phyloP scores from a whole-genome alignment of 2,797 vertebrate species.

The Mus spretus region DNA sequence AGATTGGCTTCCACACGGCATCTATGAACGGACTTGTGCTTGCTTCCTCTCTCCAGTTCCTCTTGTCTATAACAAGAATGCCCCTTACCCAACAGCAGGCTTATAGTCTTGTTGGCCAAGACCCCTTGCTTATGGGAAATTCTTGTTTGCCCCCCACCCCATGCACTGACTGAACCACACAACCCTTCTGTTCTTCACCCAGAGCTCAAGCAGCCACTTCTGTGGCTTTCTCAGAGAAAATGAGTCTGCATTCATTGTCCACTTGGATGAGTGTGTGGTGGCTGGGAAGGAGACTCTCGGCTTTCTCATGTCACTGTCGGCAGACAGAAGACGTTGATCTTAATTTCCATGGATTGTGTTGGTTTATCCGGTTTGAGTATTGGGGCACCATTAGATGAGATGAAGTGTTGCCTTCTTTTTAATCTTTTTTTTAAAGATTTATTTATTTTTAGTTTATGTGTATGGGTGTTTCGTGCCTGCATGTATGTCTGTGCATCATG shows the following conservation, averaged over 20 bases:
- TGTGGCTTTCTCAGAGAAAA: neutral
- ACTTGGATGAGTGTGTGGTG: neutral
- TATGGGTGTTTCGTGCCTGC: neutral
- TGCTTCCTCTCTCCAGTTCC: neutral
- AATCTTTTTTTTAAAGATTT: neutral
- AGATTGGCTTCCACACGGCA: neutral
- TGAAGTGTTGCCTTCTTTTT: slow-evolving; percentile 24
- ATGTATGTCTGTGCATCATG: neutral
- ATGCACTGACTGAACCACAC: too few relatives aligned
- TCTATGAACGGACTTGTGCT: neutral
- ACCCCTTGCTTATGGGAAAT: neutral
- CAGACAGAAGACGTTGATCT: neutral
- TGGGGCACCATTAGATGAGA: neutral
- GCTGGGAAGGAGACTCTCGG: neutral
- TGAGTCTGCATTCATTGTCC: neutral
- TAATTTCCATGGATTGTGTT: slow-evolving; percentile 47
- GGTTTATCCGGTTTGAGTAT: neutral
- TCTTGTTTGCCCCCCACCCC: neutral
- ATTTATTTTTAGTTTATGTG: neutral
- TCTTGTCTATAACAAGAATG: neutral
- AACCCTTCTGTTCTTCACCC: too few relatives aligned
- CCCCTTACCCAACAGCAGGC: neutral
- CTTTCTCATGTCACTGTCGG: neutral
- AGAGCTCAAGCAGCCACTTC: neutral
- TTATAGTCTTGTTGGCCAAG: too few relatives aligned